These are phyloP conservation scores for Priapulus caudatus DNA, from an alignment of 2,888 invertebrate genomes.

Conservation along the genomic window DNA sequence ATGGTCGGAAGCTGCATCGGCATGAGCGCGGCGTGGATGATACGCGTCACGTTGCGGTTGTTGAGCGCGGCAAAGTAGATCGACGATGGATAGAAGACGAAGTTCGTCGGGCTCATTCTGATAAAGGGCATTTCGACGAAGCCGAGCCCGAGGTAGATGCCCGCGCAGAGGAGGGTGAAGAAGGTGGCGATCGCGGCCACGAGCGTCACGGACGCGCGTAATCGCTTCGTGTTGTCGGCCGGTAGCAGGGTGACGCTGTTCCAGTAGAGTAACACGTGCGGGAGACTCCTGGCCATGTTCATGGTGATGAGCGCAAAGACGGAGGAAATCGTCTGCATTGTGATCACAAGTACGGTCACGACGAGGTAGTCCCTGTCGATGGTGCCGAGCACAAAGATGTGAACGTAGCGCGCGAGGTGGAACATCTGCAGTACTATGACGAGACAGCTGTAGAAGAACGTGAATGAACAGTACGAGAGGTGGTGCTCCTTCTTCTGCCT, in stretches of 20 bases:
- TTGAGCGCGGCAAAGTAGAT: not conserved
- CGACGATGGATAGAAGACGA: not conserved
- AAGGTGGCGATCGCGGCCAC: not conserved
- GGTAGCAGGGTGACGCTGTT: not conserved
- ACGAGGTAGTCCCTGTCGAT: not conserved
- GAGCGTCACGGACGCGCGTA: not conserved
- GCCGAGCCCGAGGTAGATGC: no score
- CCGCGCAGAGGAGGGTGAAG: not conserved
- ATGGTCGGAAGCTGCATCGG: not conserved
- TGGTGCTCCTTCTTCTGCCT: no score
- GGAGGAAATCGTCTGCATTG: no score
- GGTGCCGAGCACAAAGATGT: not conserved
- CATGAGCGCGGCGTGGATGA: not conserved
- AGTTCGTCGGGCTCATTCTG: not conserved
- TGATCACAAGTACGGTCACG: not conserved
- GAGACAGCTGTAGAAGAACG: not conserved
- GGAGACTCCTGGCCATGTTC: not conserved
- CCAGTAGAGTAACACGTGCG: not conserved
- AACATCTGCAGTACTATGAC: not conserved
- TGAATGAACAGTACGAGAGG: no score
- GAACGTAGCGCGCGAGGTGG: conserved; percentile 1
- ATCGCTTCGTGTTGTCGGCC: not conserved
- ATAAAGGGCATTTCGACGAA: no score
- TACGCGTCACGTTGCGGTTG: not conserved
- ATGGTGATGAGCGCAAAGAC: no score